Percentiles rank a stretch among this genome's conserved stretches.
Evolutionary conservation across 2,888 invertebrate species (phyloP).

Genomic region (Platynereis dumerilii): DNA sequence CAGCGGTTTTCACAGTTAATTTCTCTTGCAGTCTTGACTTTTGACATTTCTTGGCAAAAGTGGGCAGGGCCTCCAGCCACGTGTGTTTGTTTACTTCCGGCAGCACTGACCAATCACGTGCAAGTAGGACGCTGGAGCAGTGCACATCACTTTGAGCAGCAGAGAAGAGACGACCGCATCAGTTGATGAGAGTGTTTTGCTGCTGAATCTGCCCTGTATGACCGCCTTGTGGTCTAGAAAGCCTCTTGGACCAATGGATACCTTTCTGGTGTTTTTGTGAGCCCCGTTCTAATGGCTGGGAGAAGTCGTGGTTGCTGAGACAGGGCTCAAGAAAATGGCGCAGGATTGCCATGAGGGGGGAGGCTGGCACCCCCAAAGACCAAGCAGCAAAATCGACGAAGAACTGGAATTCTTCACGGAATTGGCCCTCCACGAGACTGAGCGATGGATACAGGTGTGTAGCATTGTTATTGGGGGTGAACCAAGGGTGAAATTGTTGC

Average conservation of each 20-base stretch:
- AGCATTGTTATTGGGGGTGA: too few relatives aligned
- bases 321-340: neutral
- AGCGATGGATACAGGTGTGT: conserved; percentile 61
- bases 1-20: too few relatives aligned
- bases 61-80: neutral
- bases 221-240: too few relatives aligned
- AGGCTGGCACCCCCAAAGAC: conserved; percentile 20
- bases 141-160: neutral
- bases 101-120: neutral
- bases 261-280: too few relatives aligned
- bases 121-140: neutral
- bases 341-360: neutral
- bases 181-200: too few relatives aligned
- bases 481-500: too few relatives aligned
- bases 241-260: too few relatives aligned
- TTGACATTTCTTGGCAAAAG: too few relatives aligned
- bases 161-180: neutral
- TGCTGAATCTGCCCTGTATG: too few relatives aligned
- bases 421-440: conserved; percentile 60
- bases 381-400: conserved; percentile 50
- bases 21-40: too few relatives aligned
- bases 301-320: neutral
- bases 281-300: too few relatives aligned
- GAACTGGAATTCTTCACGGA: conserved; percentile 62
- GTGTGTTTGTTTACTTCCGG: conserved; percentile 6